Evolutionary conservation across 2,113 vertebrate species (phyloP).

Genomic region (Oreotrochilus melanogaster): DNA sequence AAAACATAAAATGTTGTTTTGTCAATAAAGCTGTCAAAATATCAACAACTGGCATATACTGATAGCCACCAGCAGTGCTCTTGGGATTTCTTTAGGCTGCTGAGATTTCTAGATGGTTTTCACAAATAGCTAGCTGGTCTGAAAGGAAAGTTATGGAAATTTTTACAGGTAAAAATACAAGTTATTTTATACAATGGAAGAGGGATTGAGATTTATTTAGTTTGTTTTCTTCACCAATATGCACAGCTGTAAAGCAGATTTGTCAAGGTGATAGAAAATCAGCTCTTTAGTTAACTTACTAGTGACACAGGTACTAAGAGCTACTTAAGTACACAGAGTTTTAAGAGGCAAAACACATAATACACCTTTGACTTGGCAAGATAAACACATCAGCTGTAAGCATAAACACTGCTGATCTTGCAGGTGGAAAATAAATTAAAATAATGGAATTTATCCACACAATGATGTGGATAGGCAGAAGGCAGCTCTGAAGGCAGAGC

Average conservation of each 20-base stretch:
- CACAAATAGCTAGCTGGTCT: not conserved
- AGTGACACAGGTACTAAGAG: not conserved
- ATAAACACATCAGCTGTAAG: not conserved
- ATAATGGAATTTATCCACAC: not conserved
- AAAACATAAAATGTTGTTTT: not conserved
- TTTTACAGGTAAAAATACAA: not conserved
- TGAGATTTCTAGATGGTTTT: not conserved
- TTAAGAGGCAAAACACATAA: not conserved
- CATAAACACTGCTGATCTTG: not conserved
- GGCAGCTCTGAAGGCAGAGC: not conserved
- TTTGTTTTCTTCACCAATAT: not conserved
- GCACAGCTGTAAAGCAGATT: not conserved
- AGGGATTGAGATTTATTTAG: not conserved
- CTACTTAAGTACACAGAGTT: not conserved
- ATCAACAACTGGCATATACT: not conserved
- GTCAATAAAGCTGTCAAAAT: not conserved
- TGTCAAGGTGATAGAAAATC: not conserved
- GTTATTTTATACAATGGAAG: not conserved
- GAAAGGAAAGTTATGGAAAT: not conserved
- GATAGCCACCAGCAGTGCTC: not conserved
- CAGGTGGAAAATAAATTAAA: not conserved
- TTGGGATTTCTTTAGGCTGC: not conserved
- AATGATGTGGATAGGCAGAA: too few relatives aligned
- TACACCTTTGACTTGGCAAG: not conserved
- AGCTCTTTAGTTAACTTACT: not conserved